Conservation (phyloP, 2,113 vertebrate genomes). For the Nyctereutes procyonoides region DNA sequence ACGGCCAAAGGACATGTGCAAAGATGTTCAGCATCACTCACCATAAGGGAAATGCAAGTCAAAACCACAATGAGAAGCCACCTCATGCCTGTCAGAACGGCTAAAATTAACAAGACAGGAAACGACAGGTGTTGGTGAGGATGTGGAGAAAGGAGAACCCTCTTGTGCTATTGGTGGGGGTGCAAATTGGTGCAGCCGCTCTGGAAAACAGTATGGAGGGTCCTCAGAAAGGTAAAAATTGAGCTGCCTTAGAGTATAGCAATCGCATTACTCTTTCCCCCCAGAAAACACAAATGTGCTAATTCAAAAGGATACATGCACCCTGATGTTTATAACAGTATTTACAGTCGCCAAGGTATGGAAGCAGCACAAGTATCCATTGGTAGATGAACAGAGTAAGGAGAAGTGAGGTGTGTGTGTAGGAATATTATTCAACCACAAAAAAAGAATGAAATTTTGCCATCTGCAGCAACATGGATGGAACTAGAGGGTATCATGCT, state of each 20-base stretch:
- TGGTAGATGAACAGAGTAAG: background rate
- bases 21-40: background rate
- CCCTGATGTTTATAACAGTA: background rate
- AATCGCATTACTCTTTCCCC: background rate
- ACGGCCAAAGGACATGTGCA: background rate
- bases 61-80: background rate
- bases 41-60: background rate
- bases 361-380: background rate
- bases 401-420: background rate
- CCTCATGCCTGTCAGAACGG: background rate
- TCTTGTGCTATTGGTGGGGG: background rate
- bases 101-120: background rate
- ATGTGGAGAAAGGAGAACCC: background rate
- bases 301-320: background rate
- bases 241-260: background rate
- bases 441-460: background rate
- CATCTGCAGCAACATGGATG: background rate
- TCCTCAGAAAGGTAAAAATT: background rate
- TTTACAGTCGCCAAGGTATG: background rate
- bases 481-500: background rate
- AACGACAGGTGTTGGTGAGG: background rate
- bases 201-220: background rate
- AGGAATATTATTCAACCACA: background rate
- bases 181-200: rapidly evolving
- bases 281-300: background rate